Evolutionary conservation across 2,888 invertebrate species (phyloP).

Genomic region (Trypoxylon attenuatum): DNA sequence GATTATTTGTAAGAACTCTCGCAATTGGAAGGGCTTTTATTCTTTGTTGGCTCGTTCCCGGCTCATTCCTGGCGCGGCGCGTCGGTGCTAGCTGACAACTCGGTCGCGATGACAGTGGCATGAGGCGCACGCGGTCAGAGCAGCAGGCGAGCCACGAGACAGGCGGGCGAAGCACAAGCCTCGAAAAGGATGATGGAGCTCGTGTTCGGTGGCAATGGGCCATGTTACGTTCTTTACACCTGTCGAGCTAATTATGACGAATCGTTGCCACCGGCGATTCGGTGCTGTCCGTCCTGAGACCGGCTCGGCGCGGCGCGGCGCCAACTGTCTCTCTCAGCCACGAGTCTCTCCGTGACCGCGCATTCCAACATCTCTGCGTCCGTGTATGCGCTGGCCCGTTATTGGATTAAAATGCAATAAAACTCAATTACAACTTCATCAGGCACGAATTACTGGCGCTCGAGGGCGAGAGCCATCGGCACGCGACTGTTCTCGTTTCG

Average conservation of each 20-base stretch:
- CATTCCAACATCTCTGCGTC: too few relatives aligned
- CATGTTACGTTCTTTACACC: slow-evolving; percentile 51
- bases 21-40: too few relatives aligned
- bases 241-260: slow-evolving; percentile 64
- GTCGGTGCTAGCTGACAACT: too few relatives aligned
- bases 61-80: too few relatives aligned
- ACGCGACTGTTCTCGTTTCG: slow-evolving; percentile 38
- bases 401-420: slow-evolving; percentile 66
- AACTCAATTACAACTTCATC: slow-evolving; percentile 66
- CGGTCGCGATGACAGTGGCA: too few relatives aligned
- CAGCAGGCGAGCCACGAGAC: too few relatives aligned
- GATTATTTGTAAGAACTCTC: too few relatives aligned
- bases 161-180: too few relatives aligned
- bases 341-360: too few relatives aligned
- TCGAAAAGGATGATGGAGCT: neutral
- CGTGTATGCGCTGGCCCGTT: slow-evolving; percentile 22
- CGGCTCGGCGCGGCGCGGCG: slow-evolving; percentile 19
- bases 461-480: slow-evolving; percentile 37
- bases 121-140: too few relatives aligned
- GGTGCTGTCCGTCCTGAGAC: neutral
- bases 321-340: slow-evolving; percentile 31
- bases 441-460: slow-evolving; percentile 44
- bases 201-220: neutral
- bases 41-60: too few relatives aligned
- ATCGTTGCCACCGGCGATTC: slow-evolving; percentile 45